Evolutionary conservation across 2,113 vertebrate species (phyloP).

Genomic region (Scalopus aquaticus): DNA sequence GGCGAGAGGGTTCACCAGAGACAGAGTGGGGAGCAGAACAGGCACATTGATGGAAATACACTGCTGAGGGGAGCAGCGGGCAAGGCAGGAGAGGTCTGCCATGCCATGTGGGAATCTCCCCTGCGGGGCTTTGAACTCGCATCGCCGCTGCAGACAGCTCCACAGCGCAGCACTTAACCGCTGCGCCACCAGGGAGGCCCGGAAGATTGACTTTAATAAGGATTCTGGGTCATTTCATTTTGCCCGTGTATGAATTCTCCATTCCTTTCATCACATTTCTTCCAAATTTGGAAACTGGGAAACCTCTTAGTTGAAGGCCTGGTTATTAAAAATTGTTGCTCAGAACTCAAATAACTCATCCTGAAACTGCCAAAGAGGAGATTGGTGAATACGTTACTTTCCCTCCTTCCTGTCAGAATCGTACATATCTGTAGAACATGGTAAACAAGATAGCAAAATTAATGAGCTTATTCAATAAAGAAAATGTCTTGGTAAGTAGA

Average conservation of each 20-base stretch:
- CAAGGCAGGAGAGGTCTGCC: too few species aligned
- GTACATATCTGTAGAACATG: neutral
- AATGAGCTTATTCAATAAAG: neutral
- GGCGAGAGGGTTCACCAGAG: too few species aligned
- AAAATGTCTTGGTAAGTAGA: slow-evolving; percentile 1
- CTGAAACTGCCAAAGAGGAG: neutral
- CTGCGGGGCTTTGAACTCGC: too few species aligned
- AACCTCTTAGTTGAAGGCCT: neutral
- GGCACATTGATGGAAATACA: too few species aligned
- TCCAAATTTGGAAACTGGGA: neutral
- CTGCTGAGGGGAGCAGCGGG: too few species aligned
- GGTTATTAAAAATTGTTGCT: neutral
- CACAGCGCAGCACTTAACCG: too few species aligned
- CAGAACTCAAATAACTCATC: neutral
- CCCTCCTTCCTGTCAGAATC: neutral
- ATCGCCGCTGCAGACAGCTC: too few species aligned
- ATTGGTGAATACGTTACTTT: neutral
- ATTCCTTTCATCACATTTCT: neutral
- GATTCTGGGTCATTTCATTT: neutral
- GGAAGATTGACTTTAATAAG: too few species aligned
- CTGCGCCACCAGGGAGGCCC: too few species aligned
- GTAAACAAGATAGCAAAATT: neutral
- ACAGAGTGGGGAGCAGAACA: too few species aligned
- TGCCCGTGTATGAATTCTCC: neutral
- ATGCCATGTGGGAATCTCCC: too few species aligned